These are phyloP conservation scores for Laterallus jamaicensis DNA, from an alignment of 2,113 vertebrate genomes.

Conservation along the genomic window DNA sequence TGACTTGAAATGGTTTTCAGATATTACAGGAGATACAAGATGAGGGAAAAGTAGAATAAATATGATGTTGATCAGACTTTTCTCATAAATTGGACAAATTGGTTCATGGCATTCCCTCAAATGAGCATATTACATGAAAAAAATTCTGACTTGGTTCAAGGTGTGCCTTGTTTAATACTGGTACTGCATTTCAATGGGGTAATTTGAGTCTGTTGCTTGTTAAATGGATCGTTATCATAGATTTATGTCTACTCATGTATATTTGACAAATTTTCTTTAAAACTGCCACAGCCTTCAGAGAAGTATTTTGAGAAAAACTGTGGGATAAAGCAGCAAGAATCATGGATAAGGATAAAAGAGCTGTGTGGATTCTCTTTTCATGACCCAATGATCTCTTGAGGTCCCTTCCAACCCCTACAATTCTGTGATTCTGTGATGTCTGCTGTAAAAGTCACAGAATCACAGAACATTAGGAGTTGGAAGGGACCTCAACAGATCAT, in stretches of 20 bases:
- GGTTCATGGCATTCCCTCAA: neutral
- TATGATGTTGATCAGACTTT: neutral
- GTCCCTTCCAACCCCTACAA: no score
- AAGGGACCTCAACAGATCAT: no score
- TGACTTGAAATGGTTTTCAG: neutral
- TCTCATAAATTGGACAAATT: neutral
- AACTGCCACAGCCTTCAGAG: neutral
- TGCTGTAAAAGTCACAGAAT: rapidly evolving
- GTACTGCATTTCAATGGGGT: neutral
- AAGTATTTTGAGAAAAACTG: neutral
- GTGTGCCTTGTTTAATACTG: neutral
- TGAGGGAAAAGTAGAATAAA: neutral
- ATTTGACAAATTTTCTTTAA: neutral
- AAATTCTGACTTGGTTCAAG: neutral
- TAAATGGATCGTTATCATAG: neutral
- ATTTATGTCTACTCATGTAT: neutral
- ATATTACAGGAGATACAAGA: neutral
- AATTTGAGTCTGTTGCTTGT: neutral
- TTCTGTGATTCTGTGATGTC: neutral
- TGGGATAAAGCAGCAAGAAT: neutral
- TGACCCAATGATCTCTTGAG: no score
- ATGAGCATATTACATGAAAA: neutral
- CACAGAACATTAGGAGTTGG: no score
- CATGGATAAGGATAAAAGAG: neutral
- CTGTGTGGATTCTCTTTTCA: neutral